Base-by-base conservation (phyloP, 2,797 vertebrate species). In the Sebastes reedi region DNA sequence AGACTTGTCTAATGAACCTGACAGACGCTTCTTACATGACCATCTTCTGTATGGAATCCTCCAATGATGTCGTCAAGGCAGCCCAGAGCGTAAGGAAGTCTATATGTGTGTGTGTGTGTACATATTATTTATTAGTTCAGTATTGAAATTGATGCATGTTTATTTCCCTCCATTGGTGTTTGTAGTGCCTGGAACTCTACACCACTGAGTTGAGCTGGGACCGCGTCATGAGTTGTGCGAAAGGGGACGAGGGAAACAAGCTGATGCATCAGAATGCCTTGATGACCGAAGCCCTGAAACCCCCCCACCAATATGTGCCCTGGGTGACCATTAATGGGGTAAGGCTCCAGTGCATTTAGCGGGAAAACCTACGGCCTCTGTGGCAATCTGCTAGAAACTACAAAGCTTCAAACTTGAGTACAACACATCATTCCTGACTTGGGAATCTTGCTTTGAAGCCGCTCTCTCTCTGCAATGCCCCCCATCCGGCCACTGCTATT, bases 311-410 rank as follows among this genome's bases (percentile, higher is more conserved):
- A 0, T 99, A 96, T 1, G 98, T 99, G 61, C 98, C 98, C 72
- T 99, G 98, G 98, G 79, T 99, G 30, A 94, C 97, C 36, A 27
- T 99, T 77, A 96, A 98, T 0, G 97, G 96, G 95, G 98, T 99
- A 92, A 72, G 95, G 27, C 4, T 75, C 29, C 13, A 9, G 11
- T 72, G 18, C 16, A 67, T 9, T 61, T 20, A 29, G 29, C 4
- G 1, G 55, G 12, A 61, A 8, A 34, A 58, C 11, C 14, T 11
- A 60, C 13, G 34, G 6, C 10, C 14, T 11, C 16, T 65, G 46
- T 62, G 54, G 13, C 5, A 13, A 32, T 46, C 27, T 71, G 5
- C 61, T 39, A 8, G 4, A 61, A 36, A 52, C 24, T 30, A 5
- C n/a, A n/a, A 11, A 13, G 3, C 20, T 12, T 22, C 18, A 64